phyloP scores from a whole-genome alignment of 2,888 invertebrate species.

The Zhengitettix transpicula region DNA sequence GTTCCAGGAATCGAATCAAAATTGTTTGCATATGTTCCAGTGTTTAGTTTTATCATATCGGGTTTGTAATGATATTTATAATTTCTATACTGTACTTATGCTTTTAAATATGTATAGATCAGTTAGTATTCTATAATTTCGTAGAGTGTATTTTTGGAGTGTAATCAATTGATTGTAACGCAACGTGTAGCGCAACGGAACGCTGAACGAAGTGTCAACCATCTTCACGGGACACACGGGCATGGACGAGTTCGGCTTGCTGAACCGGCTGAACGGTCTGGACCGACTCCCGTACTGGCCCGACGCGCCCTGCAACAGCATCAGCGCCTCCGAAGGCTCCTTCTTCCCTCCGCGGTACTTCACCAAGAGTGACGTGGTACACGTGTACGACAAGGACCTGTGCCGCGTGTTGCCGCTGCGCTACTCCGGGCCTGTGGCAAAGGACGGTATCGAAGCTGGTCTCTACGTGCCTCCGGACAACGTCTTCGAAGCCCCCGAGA shows the following conservation, averaged over 20 bases:
- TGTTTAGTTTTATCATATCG: too few relatives aligned
- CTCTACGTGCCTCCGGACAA: conserved; percentile 53
- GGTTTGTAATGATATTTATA: too few relatives aligned
- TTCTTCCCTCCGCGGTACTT: conserved; percentile 66
- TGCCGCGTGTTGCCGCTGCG: conserved; percentile 63
- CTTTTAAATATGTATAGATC: too few relatives aligned
- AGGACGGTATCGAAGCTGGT: conserved; percentile 50
- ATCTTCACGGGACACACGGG: conserved; percentile 57
- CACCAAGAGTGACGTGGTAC: conserved; percentile 49
- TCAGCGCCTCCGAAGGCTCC: conserved; percentile 57
- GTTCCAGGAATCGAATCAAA: too few relatives aligned
- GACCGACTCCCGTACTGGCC: conserved; percentile 63
- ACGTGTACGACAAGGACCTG: conserved; percentile 73
- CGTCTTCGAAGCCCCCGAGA: conserved; percentile 39
- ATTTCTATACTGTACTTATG: too few relatives aligned
- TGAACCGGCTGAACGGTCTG: conserved; percentile 58
- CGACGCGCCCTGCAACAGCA: conserved; percentile 48
- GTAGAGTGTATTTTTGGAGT: too few relatives aligned
- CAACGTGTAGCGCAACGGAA: conserved; percentile 68
- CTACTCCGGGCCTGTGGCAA: conserved; percentile 53
- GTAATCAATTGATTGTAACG: conserved; percentile 31
- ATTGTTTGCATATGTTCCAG: too few relatives aligned
- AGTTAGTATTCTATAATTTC: too few relatives aligned
- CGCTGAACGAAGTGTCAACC: conserved; percentile 60
- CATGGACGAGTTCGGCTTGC: conserved; percentile 64